Evolutionary conservation across 1,140 invertebrate species (phyloP), one percentile per base, ranked within the genome.

Genomic region (Lepidurus arcticus): DNA sequence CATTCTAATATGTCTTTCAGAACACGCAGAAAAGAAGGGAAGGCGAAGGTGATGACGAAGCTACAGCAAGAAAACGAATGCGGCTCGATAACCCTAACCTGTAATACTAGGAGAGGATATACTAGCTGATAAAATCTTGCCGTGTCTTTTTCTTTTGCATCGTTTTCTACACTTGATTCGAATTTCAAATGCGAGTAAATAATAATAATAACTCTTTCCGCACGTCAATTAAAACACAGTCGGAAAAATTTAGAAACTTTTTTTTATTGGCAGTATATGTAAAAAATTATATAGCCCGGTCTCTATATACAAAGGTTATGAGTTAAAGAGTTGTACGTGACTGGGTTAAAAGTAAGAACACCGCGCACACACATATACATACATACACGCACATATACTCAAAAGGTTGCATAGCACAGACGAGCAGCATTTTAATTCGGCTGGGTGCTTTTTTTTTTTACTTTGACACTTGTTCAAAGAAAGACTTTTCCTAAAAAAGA

Each of bases 251-350:
- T 34, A 34, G 34, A 34, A 34, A 34, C 21, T 65, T 65, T 47
- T 47, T 16, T 65, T 13, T 65, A 65, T 11, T 65, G 53, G 53
- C 53, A 65, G 53, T 65, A 65, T 65, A 65, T 65, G 21, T 65
- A 65, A n/a, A 65, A 65, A 65, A 47, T n/a, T n/a, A 21, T 65
- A 65, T 65, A 65, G 53, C 53, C 53, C 53, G 21, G 53, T 65
- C 53, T 65, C 53, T 65, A 65, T 65, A 65, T 65, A 65, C 53
- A 65, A 65, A 65, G 53, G 16, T 21, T 65, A 16, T 65, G 53
- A n/a, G 53, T 65, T 13, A 65, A 16, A 21, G 53, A 65, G 16
- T 65, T 4, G 53, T 65, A 65, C 53, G 53, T 21, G 53, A 65
- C 53, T 65, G 53, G 53, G 53, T 13, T 13, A n/a, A 9, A 65